phyloP scores from a whole-genome alignment of 2,113 vertebrate genomes.

The Aspidoscelis tigris region DNA sequence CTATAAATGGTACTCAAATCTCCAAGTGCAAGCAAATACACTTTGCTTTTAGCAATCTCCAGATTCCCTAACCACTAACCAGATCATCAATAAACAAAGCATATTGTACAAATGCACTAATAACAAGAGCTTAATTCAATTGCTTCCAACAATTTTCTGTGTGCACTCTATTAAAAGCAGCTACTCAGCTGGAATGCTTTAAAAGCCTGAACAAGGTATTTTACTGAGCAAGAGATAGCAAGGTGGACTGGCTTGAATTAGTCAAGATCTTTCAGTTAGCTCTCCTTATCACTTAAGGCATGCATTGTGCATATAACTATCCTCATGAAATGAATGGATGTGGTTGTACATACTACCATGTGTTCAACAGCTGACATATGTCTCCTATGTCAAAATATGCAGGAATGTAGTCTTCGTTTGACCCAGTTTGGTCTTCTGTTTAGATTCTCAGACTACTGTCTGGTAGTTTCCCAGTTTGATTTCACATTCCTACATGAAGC shows the following conservation, averaged over 20 bases:
- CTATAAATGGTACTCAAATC: conserved; percentile 48
- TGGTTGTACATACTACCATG: not conserved
- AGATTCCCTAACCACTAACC: conserved; percentile 69
- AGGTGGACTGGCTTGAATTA: not conserved
- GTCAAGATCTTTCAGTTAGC: conserved; percentile 45
- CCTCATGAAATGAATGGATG: not conserved
- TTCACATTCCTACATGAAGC: too few relatives aligned
- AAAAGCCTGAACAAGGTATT: conserved; percentile 59
- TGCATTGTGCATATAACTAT: not conserved
- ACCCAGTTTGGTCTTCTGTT: too few relatives aligned
- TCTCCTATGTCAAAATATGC: not conserved
- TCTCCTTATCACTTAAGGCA: conserved; percentile 18
- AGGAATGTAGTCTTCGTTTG: not conserved
- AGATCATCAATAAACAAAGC: conserved; percentile 71
- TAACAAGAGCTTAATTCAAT: conserved; percentile 71
- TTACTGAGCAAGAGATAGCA: conserved; percentile 55
- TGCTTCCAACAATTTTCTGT: conserved; percentile 72
- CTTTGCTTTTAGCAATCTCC: conserved; percentile 67
- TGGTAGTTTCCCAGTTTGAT: too few relatives aligned
- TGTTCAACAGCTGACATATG: not conserved
- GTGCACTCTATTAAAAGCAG: conserved; percentile 72
- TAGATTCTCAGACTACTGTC: too few relatives aligned
- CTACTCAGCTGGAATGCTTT: conserved; percentile 60
- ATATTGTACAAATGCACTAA: conserved; percentile 75
- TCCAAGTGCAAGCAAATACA: conserved; percentile 55